These are phyloP conservation scores for Nasonia oneida DNA, from an alignment of 2,888 invertebrate species.

Conservation along the genomic window DNA sequence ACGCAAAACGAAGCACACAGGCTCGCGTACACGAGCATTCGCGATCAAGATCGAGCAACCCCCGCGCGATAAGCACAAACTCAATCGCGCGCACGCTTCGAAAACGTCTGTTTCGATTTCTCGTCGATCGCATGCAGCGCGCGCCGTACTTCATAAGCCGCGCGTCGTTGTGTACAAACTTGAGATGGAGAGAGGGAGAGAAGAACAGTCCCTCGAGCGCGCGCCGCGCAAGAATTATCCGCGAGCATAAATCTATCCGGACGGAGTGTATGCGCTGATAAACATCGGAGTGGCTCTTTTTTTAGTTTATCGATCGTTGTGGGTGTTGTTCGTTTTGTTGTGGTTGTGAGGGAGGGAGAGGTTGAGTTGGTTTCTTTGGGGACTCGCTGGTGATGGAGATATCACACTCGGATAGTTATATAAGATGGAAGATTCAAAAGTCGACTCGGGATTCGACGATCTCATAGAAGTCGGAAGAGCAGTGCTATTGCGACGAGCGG, in stretches of 20 bases:
- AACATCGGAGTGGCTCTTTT: slow-evolving; percentile 16
- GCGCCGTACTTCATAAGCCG: background rate
- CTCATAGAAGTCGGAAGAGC: background rate
- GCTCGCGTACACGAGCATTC: slow-evolving; percentile 15
- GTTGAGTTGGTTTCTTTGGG: background rate
- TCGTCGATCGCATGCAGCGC: slow-evolving; percentile 1
- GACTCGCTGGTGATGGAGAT: background rate
- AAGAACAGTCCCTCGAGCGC: background rate
- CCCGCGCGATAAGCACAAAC: slow-evolving; percentile 36
- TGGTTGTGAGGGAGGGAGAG: background rate
- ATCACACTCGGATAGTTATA: background rate
- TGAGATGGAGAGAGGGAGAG: background rate
- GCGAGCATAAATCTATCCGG: slow-evolving; percentile 38
- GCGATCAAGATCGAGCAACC: slow-evolving; percentile 35
- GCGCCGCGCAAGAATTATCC: slow-evolving; percentile 3
- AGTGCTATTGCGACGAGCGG: background rate
- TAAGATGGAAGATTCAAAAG: background rate
- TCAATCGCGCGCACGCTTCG: slow-evolving; percentile 24
- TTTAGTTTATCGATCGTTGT: background rate
- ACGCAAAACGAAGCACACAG: background rate
- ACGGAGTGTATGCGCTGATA: slow-evolving; percentile 30
- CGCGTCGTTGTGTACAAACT: background rate
- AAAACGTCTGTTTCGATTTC: slow-evolving; percentile 43
- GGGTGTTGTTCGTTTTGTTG: background rate
- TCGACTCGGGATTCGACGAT: background rate